Conservation (phyloP, 2,113 vertebrate genomes). For the Conger conger region DNA sequence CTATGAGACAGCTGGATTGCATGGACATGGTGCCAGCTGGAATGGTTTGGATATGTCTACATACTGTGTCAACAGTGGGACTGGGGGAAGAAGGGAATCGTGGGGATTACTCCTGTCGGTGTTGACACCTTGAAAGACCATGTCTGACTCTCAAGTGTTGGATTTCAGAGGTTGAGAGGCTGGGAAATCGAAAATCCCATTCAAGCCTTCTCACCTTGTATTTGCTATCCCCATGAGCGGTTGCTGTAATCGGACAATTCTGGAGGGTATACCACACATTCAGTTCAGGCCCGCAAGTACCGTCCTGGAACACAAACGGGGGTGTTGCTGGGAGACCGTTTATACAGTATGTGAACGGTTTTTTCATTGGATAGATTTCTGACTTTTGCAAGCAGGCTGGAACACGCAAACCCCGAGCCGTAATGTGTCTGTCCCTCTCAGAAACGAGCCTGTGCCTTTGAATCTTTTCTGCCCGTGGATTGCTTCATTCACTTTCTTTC, state of each 20-base stretch:
- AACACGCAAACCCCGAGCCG: background rate
- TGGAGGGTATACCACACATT: background rate
- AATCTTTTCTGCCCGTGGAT: background rate
- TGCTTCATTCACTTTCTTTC: background rate
- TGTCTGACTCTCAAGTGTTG: background rate
- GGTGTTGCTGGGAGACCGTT: background rate
- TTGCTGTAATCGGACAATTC: background rate
- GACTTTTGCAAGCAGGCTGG: background rate
- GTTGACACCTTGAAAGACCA: background rate
- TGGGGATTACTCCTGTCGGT: background rate
- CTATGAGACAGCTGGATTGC: background rate
- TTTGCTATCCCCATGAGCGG: background rate
- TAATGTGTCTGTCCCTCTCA: background rate
- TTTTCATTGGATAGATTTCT: background rate
- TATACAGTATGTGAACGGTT: background rate
- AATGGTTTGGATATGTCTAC: slow-evolving; percentile 4
- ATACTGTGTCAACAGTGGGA: slow-evolving; percentile 1
- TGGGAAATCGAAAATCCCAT: background rate
- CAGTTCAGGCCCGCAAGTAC: background rate
- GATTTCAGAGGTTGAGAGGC: background rate
- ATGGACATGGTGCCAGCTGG: background rate
- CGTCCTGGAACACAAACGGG: background rate
- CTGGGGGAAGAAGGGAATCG: background rate
- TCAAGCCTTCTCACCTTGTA: slow-evolving; percentile 11
- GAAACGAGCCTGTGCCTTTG: background rate